Percentiles rank a stretch among this genome's conserved stretches.
These are phyloP conservation scores for Volucella inanis DNA, from an alignment of 2,888 invertebrate genomes.

Conservation along the genomic window DNA sequence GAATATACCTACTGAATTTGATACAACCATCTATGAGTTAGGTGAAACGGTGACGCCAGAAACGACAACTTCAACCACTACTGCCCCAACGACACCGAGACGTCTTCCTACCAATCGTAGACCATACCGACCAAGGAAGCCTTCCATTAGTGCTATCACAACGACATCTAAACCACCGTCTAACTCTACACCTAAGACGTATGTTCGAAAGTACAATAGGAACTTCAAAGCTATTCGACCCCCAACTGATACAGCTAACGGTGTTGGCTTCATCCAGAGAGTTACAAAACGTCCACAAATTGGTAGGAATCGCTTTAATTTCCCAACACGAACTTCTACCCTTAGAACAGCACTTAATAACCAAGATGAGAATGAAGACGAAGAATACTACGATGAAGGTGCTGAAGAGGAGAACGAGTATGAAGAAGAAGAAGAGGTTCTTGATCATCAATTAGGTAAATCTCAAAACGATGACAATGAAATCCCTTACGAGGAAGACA, in stretches of 20 bases:
- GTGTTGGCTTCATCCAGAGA: slow-evolving; percentile 38
- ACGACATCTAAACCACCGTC: slow-evolving; percentile 37
- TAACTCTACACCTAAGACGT: slow-evolving; percentile 30
- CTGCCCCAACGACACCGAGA: slow-evolving; percentile 35
- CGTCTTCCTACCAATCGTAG: slow-evolving; percentile 79
- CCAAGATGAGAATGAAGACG: slow-evolving; percentile 68
- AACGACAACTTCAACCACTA: slow-evolving; percentile 3
- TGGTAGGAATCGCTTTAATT: slow-evolving; percentile 76
- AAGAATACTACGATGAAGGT: slow-evolving; percentile 72
- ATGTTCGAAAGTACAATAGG: slow-evolving; percentile 67
- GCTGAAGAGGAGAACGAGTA: slow-evolving; percentile 72
- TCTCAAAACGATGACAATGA: slow-evolving; percentile 48
- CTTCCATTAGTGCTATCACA: slow-evolving; percentile 54
- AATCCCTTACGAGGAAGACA: slow-evolving; percentile 54
- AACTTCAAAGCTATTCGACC: slow-evolving; percentile 67
- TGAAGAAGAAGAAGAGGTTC: slow-evolving; percentile 41
- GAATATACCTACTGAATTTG: neutral
- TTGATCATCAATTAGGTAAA: no score
- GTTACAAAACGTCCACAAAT: slow-evolving; percentile 16
- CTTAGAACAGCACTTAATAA: neutral
- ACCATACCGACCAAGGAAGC: slow-evolving; percentile 77
- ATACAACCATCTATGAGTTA: slow-evolving; percentile 5
- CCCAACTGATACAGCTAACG: slow-evolving; percentile 45
- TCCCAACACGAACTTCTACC: slow-evolving; percentile 45
- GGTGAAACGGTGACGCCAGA: neutral